Evolutionary conservation across 2,888 invertebrate genomes (phyloP).

Genomic region (Protonemura montana): DNA sequence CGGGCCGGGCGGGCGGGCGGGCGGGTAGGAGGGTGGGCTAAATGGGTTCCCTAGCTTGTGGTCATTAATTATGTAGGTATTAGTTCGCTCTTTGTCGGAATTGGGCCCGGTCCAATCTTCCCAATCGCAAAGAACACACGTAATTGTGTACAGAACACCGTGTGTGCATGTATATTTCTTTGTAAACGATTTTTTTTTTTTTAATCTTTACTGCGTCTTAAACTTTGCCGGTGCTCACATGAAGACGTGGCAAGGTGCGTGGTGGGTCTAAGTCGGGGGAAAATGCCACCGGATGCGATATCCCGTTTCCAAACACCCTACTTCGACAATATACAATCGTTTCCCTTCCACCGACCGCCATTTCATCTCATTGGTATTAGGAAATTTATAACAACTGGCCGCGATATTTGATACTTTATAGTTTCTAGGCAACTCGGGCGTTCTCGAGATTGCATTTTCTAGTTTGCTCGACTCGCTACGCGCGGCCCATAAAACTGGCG

Average conservation of each 20-base stretch:
- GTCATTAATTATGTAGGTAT: background rate
- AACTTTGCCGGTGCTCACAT: background rate
- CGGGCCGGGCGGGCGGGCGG: background rate
- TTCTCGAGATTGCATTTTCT: background rate
- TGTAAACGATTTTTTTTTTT: background rate
- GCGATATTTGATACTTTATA: background rate
- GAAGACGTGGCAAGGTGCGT: background rate
- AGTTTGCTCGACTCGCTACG: background rate
- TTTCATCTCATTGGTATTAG: background rate
- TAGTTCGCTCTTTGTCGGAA: background rate
- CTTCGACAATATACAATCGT: background rate
- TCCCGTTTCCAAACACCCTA: background rate
- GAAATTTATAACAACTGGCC: background rate
- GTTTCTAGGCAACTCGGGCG: background rate
- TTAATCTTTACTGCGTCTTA: background rate
- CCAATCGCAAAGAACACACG: slow-evolving; percentile 4
- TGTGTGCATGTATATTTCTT: background rate
- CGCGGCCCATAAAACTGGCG: background rate
- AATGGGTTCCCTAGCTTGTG: background rate
- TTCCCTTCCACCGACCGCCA: background rate
- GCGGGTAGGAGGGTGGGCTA: background rate
- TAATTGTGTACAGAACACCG: background rate
- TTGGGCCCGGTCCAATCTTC: background rate
- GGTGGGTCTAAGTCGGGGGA: background rate
- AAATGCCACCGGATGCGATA: background rate